phyloP scores from a whole-genome alignment of 2,888 invertebrate species.

The Hipparchia semele region DNA sequence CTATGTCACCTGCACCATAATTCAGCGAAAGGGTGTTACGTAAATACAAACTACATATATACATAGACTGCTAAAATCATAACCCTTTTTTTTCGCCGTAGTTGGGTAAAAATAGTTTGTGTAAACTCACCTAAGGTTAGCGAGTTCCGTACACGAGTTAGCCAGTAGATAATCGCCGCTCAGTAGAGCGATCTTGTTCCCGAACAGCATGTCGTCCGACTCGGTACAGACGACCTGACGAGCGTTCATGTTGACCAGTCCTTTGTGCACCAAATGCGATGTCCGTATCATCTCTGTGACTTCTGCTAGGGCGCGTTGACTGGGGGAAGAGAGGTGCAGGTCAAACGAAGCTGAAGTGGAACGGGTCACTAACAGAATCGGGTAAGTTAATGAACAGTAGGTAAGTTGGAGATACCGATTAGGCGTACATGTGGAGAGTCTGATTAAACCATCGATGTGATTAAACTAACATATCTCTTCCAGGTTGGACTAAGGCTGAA shows the following conservation, averaged over 20 bases:
- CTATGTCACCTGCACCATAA: too few species aligned
- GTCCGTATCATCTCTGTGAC: slow-evolving; percentile 98
- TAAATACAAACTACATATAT: too few species aligned
- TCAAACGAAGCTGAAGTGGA: background rate
- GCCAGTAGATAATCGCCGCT: slow-evolving; percentile 96
- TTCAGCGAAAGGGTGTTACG: too few species aligned
- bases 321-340: slow-evolving; percentile 47
- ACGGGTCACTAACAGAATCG: too few species aligned
- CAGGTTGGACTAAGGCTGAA: too few species aligned
- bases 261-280: slow-evolving; percentile 95
- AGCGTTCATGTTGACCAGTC: slow-evolving; percentile 91
- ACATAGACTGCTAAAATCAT: too few species aligned
- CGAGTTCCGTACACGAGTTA: slow-evolving; percentile 94
- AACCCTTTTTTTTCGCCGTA: background rate
- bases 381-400: too few species aligned
- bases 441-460: too few species aligned
- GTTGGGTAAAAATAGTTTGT: background rate
- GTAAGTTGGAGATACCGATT: too few species aligned
- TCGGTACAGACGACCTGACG: slow-evolving; percentile 81
- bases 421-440: too few species aligned
- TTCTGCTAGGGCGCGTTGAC: slow-evolving; percentile 94
- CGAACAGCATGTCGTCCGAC: slow-evolving; percentile 93
- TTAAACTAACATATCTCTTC: too few species aligned
- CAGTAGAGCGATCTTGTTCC: slow-evolving; percentile 96
- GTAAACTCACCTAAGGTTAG: slow-evolving; percentile 84